Evolutionary conservation across 2,888 invertebrate genomes (phyloP), one percentile per base, ranked within the genome.

Genomic region (Acleris emargana): DNA sequence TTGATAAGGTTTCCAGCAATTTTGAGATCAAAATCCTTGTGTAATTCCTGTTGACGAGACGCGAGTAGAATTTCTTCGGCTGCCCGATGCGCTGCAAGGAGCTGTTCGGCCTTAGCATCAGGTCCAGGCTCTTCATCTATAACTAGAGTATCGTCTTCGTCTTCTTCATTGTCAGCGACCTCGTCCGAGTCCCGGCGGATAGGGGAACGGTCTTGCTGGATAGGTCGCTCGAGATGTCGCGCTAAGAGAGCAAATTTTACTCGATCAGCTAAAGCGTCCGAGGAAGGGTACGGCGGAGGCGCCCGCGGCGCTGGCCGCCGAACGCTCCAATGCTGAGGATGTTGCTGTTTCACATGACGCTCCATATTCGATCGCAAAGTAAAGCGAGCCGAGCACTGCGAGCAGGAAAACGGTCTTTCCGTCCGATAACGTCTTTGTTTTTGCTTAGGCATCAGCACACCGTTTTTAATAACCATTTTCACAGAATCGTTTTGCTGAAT

Each of bases 301-400:
- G 92, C 91, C 67, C 93, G 82, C 0, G 91, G 86, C 0, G 90
- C 78, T 13, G 93, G 91, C 74, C 97, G 95, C 49, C 97, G 92
- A 70, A 97, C 96, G 60, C 96, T 96, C 96, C 97, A 98, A 79
- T 95, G 96, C 69, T 97, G 96, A 0, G 98, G 98, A 89, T 98
- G 98, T 75, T 98, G 98, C 76, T 98, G 97, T 80, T 98, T 98
- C 3, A 98, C 97, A 76, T 98, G 98, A 0, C 98, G 94, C 83
- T 98, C 98, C 97, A 98, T 98, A 76, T 98, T 98, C 11, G 97
- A 97, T n/a, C 97, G 94, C 13, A 98, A 89, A 0, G 98, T 98
- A 78, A 98, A 98, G 60, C 97, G 93, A 0, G 98, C 97, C 0
- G 97, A 96, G 84, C 98, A 98, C 79, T 97, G 97, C 66, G 97